Base-by-base conservation (phyloP, 2,113 vertebrate genomes). In the Chelonoidis abingdonii region DNA sequence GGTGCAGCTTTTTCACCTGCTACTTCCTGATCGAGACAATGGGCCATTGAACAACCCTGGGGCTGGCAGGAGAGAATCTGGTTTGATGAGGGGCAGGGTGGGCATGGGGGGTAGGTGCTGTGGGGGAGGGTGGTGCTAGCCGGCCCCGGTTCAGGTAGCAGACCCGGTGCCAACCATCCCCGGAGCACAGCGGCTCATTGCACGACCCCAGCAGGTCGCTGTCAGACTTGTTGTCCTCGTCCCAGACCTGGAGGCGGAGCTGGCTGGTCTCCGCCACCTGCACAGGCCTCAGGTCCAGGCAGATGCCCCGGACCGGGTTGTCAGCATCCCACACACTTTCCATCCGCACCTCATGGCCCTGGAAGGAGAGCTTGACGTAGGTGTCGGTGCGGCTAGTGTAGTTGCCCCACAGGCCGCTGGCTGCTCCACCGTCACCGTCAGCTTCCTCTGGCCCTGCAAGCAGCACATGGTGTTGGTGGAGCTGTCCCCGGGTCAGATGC, bases 201-300 rank as follows among this genome's bases (percentile, higher is more conserved):
- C 98, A 99, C 2, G 44, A 22, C 6, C 99, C 99, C 7, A 99
- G 94, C 38, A 98, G 96, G 93, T 99, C 99, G 1, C 99, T 98
- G 0, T 99, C 97, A 97, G 98, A 98, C 12, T 94, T 96, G 38
- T 2, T 79, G 96, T 99, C 99, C 56, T 98, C 52, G 9, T 99
- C 99, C 99, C 99, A 99, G 38, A 99, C 98, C 95, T 99, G 98
- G 19, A 99, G 97, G 88, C 88, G 97, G 38, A 99, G 82, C 21
- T 25, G 93, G 0, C 53, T 56, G 1, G 38, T 93, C 0, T 54
- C 25, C 0, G 94, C 31, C 47, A 99, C 35, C 12, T 98, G 41
- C 50, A 96, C 93, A 1, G 94, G 1, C 17, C 98, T 98, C 8
- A 98, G 91, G 88, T 99, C 97, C 1, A 98, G 31, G 6, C 8